A percentile compares a stretch with the other conserved stretches of the same genome.
Conservation (phyloP, 2,113 vertebrate genomes). For the Illadopsis cleaveri region DNA sequence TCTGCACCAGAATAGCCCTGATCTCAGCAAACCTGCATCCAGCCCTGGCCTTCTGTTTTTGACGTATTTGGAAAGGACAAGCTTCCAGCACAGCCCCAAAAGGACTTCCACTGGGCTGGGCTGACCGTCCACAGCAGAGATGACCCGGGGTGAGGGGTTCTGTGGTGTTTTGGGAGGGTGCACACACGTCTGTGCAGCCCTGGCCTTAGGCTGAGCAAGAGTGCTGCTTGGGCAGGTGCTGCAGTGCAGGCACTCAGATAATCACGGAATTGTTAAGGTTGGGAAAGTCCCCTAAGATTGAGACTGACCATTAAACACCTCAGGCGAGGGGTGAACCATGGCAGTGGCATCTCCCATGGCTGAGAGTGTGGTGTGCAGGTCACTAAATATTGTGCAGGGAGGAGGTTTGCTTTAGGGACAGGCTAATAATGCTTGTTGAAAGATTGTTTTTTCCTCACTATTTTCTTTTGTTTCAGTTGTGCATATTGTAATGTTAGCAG, state of each 20-base stretch:
- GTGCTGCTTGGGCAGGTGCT: neutral
- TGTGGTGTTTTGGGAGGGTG: accelerated
- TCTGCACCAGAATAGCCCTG: slow-evolving; percentile 90
- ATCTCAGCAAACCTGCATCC: slow-evolving; percentile 81
- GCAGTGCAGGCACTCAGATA: neutral
- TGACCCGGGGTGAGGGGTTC: neutral
- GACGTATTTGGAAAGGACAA: slow-evolving; percentile 85
- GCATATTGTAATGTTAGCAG: too few species aligned
- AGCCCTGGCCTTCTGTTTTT: slow-evolving; percentile 66
- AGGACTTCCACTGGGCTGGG: slow-evolving; percentile 48
- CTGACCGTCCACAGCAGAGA: neutral
- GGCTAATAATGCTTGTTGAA: neutral
- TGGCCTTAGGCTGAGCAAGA: neutral
- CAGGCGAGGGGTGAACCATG: accelerated
- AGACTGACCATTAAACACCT: neutral
- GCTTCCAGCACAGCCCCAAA: slow-evolving; percentile 2
- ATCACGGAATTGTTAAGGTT: neutral
- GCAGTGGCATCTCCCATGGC: accelerated
- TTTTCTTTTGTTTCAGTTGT: neutral
- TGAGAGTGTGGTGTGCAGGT: neutral
- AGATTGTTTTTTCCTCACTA: neutral
- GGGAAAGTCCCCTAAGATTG: neutral
- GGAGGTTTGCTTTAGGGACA: neutral
- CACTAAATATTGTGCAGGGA: neutral
- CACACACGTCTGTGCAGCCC: accelerated